A percentile compares a stretch with the other conserved stretches of the same genome.
These are phyloP conservation scores for Caenorhabditis wallacei DNA, from an alignment of 2,888 invertebrate species.

Conservation along the genomic window DNA sequence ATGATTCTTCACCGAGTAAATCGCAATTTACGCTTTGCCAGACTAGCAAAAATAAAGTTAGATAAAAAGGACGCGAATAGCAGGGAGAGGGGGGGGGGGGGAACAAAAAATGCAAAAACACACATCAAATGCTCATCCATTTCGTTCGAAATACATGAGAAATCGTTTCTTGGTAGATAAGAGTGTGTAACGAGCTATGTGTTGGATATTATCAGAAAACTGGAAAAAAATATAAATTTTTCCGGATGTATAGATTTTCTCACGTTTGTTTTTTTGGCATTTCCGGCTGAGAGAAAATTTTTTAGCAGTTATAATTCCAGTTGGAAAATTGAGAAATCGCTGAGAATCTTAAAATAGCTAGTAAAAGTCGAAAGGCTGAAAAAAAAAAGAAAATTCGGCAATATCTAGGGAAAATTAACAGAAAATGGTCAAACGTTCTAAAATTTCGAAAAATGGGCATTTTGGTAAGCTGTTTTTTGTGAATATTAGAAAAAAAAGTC, in stretches of 20 bases:
- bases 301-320: neutral
- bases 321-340: neutral
- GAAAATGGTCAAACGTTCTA: too few relatives aligned
- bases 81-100: neutral
- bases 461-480: too few relatives aligned
- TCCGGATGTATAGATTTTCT: conserved; percentile 28
- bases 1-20: conserved; percentile 49
- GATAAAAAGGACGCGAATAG: conserved; percentile 34
- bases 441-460: too few relatives aligned
- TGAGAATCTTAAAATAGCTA: too few relatives aligned
- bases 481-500: too few relatives aligned
- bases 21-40: conserved; percentile 44
- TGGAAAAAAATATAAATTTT: conserved; percentile 5
- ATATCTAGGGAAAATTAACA: too few relatives aligned
- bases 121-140: conserved; percentile 37
- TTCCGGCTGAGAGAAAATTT: neutral
- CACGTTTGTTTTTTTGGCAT: conserved; percentile 20
- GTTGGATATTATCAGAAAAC: neutral
- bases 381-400: too few relatives aligned
- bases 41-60: conserved; percentile 44
- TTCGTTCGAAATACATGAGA: conserved; percentile 20
- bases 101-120: conserved; percentile 20
- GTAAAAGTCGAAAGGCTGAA: too few relatives aligned
- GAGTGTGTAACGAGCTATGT: neutral
- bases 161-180: conserved; percentile 16